Evolutionary conservation across 2,797 vertebrate species (phyloP), one percentile per base, ranked within the genome.

Genomic region (Atherinosoma microstoma): DNA sequence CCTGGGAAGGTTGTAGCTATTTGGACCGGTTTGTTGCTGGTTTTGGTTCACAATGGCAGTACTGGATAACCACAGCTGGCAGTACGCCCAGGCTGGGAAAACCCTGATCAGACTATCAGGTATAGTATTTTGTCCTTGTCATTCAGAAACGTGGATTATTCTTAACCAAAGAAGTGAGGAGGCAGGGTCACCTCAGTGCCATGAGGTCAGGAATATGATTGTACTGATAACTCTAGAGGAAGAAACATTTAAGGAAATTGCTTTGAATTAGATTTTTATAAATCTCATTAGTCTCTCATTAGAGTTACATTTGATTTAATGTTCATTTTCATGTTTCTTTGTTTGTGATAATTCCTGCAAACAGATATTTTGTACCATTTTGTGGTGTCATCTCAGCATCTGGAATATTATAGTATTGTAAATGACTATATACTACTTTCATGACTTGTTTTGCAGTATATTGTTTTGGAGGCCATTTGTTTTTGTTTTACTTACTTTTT

Each of bases 51-150:
- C 70, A 18, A 93, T 94, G 93, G 91, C 92, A 4, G 84, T 93
- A 74, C 80, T 93, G 88, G 92, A 94, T 82, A 93, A 90, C 86
- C 94, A 95, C 88, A 92, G 91, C 83, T 94, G 94, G 94, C 93
- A 92, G 78, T 95, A 87, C 13, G 94, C 94, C 66, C 94, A 95
- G 83, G 89, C 92, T 49, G 94, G 94, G 66, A 92, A 87, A 86
- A 91, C 84, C 64, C 88, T 94, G 63, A 94, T 95, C 86, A 92
- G 81, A 75, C 91, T 95, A 56, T 92, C 94, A 94, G 94, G 94
- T 95, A 92, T 54, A 64, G 74, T 77, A n/a, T 38, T 64, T 24
- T 40, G 2, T 36, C 30, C 10, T 74, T 9, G 60, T 75, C 56
- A 36, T 9, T 29, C n/a, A 63, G 15, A 70, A 22, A 45, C 8